Percentiles rank a stretch among this genome's conserved stretches.
Conservation (phyloP, 2,888 invertebrate species). For the Eupithecia pulchellata region DNA sequence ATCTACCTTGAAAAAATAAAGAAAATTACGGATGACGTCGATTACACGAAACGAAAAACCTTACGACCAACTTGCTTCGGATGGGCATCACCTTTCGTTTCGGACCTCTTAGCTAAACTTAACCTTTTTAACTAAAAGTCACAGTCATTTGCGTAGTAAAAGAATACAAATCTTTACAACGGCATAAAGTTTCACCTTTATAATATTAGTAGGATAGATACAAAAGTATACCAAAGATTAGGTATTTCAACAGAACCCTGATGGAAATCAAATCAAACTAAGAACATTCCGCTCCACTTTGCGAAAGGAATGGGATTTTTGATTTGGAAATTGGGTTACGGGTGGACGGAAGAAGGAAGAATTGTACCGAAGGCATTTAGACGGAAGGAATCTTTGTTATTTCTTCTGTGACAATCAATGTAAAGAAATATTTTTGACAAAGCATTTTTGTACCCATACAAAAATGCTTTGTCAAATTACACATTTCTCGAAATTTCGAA, state of each 20-base stretch:
- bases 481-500: too few species aligned
- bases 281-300: slow-evolving; percentile 61
- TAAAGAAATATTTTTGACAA: neutral
- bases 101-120: too few species aligned
- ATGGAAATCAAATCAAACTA: slow-evolving; percentile 62
- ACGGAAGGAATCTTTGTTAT: slow-evolving; percentile 8
- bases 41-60: too few species aligned
- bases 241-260: slow-evolving; percentile 40
- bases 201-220: neutral
- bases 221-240: neutral
- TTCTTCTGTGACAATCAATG: neutral
- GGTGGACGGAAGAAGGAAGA: slow-evolving; percentile 51
- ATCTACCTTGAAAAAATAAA: too few species aligned
- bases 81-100: too few species aligned
- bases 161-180: neutral
- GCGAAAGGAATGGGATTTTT: slow-evolving; percentile 60
- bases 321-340: slow-evolving; percentile 65
- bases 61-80: too few species aligned
- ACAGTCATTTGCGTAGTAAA: too few species aligned
- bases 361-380: slow-evolving; percentile 38
- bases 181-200: neutral
- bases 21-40: too few species aligned
- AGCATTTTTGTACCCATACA: too few species aligned
- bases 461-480: too few species aligned
- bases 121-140: too few species aligned